Evolutionary conservation across 2,113 vertebrate species (phyloP).

Genomic region (Gobio gobio): DNA sequence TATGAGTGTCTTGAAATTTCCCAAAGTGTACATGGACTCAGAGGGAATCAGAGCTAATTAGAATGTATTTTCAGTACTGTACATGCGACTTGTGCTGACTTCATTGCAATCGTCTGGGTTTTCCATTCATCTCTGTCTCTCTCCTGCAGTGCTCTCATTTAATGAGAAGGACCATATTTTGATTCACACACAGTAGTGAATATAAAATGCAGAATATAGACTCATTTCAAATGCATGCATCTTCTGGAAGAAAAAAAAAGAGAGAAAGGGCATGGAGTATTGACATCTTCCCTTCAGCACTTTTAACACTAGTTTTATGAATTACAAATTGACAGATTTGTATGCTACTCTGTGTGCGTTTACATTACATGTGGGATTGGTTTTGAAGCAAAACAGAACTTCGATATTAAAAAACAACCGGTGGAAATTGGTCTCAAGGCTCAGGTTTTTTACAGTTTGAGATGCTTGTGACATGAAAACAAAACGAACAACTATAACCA

Average conservation of each 20-base stretch:
- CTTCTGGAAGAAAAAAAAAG: background rate
- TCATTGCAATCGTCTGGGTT: constrained; percentile 14
- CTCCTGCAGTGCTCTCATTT: constrained; percentile 5
- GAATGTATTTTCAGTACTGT: background rate
- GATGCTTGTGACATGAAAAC: background rate
- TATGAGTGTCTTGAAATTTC: background rate
- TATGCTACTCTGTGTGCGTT: background rate
- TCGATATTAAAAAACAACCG: background rate
- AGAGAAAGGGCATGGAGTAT: constrained; percentile 9
- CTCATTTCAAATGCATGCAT: constrained; percentile 27
- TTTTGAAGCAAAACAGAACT: background rate
- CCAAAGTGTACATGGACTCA: background rate
- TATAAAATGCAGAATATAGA: constrained; percentile 30
- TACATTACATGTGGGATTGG: constrained; percentile 9
- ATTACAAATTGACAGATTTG: constrained; percentile 29
- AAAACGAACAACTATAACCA: constrained; percentile 31
- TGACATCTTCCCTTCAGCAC: constrained; percentile 35
- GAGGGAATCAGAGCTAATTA: background rate
- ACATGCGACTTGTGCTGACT: background rate
- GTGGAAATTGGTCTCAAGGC: constrained; percentile 14
- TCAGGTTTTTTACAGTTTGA: constrained; percentile 16
- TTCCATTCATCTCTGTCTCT: constrained; percentile 15
- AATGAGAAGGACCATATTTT: constrained; percentile 38
- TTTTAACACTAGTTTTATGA: background rate
- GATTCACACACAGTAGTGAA: constrained; percentile 14